Evolutionary conservation across 2,888 invertebrate genomes (phyloP).

Genomic region (Agonopterix subpropinquella): DNA sequence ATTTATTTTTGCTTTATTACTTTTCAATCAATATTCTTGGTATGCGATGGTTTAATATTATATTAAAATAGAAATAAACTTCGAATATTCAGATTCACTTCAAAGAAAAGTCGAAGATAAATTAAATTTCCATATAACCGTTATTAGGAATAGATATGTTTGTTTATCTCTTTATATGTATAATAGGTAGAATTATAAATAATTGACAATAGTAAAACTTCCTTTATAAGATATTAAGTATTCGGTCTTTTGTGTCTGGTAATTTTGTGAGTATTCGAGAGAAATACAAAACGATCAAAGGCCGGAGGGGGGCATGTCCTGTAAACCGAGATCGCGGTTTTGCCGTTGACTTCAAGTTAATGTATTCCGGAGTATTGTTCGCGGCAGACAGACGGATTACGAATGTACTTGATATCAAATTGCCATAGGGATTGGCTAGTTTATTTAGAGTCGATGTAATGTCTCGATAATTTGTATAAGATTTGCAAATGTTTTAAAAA

Average conservation of each 20-base stretch:
- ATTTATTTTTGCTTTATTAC: constrained; percentile 26
- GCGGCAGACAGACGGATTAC: constrained; percentile 53
- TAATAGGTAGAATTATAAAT: too few relatives aligned
- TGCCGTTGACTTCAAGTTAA: constrained; percentile 55
- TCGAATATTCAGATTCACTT: too few relatives aligned
- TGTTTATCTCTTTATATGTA: too few relatives aligned
- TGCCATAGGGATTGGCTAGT: constrained; percentile 27
- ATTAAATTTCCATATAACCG: background rate
- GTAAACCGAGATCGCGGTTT: constrained; percentile 28
- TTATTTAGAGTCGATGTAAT: constrained; percentile 10
- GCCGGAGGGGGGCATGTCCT: constrained; percentile 18
- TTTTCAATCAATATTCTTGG: background rate
- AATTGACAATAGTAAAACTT: too few relatives aligned
- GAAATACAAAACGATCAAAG: constrained; percentile 21
- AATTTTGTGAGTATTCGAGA: background rate
- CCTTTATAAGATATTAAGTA: too few relatives aligned
- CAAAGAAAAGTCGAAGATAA: background rate
- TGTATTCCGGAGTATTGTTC: constrained; percentile 65
- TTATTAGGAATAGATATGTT: too few relatives aligned
- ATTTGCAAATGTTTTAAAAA: too few relatives aligned
- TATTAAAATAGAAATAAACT: background rate
- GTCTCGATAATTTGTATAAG: background rate
- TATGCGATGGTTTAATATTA: background rate
- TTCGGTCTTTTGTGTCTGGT: too few relatives aligned
- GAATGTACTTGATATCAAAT: constrained; percentile 45